Base-by-base conservation (phyloP, 2,113 vertebrate species). In the Oncorhynchus tshawytscha region DNA sequence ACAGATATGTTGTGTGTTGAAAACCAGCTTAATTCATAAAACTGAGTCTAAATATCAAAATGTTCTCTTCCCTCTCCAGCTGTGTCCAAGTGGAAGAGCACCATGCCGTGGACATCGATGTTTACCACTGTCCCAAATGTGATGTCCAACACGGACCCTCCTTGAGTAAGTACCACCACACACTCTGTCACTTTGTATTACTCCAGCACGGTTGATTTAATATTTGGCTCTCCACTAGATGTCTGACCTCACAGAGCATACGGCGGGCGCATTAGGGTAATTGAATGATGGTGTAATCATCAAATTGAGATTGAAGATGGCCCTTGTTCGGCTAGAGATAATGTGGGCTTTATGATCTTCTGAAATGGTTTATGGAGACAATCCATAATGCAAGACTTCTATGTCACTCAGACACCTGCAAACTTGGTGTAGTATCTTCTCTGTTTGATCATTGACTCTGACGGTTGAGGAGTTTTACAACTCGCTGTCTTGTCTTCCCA, bases 101-200 rank as follows among this genome's bases (percentile, higher is more conserved):
- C 79, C 93, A 96, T 91, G 96, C 96, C 70, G 92, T 95, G 84
- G 96, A 96, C 87, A 96, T 96, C 79, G 96, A 96, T 86, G 89
- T 96, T 0, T 96, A 96, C 80, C 95, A 96, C 88, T 96, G 96
- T 92, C 96, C 96, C 75, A 95, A 94, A 89, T 96, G 96, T 90
- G 94, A 94, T 51, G 73, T 92, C 81, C 88, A 92, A 20, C 94
- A 94, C 67, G 95, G 95, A 75, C 88, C 93, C 82, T 96, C 95
- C 81, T 84, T 95, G 81, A 96, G 95, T 96, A 92, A 94, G 95
- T 94, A 57, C 0, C 3, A 9, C 1, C 39, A 34, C 18, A 11
- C 16, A 34, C 59, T 7, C 59, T 64, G 31, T 34, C 5, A 3
- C 31, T 22, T n/a, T 62, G 59, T 13, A 22, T 13, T 22, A n/a